Conservation (phyloP, 2,888 invertebrate genomes). For the Neoascia interrupta region DNA sequence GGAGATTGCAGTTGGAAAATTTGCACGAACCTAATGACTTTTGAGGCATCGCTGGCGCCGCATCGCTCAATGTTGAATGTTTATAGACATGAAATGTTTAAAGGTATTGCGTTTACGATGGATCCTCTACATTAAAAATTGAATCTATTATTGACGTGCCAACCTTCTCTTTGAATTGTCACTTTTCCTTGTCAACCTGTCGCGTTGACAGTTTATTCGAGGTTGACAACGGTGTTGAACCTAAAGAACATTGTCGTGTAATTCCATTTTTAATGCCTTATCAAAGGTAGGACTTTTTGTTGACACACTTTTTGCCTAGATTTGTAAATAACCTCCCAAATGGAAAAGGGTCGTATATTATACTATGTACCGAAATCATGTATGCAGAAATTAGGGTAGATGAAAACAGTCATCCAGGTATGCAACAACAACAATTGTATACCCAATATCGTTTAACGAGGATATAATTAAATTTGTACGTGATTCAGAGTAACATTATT, state of each 20-base stretch:
- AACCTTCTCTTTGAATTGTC: conserved; percentile 41
- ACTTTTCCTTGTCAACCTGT: conserved; percentile 47
- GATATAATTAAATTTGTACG: no score
- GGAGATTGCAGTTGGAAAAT: conserved; percentile 55
- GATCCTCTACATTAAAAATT: conserved; percentile 38
- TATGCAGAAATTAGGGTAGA: not conserved
- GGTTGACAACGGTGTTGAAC: conserved; percentile 66
- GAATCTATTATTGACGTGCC: conserved; percentile 53
- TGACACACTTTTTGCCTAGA: conserved; percentile 25
- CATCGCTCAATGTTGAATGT: not conserved
- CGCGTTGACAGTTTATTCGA: conserved; percentile 62
- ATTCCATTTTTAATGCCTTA: conserved; percentile 41
- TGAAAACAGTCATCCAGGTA: no score
- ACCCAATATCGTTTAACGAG: no score
- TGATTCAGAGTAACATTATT: no score
- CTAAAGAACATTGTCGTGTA: conserved; percentile 42
- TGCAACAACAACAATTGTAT: no score
- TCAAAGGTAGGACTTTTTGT: conserved; percentile 8
- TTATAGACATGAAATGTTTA: no score
- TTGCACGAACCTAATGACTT: not conserved
- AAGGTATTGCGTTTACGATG: no score
- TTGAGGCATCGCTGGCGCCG: no score
- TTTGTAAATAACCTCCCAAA: not conserved
- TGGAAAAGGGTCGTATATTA: not conserved
- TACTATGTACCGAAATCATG: not conserved